Percentiles rank a stretch among this genome's conserved stretches.
These are phyloP conservation scores for Xyrichtys novacula DNA, from an alignment of 2,797 vertebrate genomes.

Conservation along the genomic window DNA sequence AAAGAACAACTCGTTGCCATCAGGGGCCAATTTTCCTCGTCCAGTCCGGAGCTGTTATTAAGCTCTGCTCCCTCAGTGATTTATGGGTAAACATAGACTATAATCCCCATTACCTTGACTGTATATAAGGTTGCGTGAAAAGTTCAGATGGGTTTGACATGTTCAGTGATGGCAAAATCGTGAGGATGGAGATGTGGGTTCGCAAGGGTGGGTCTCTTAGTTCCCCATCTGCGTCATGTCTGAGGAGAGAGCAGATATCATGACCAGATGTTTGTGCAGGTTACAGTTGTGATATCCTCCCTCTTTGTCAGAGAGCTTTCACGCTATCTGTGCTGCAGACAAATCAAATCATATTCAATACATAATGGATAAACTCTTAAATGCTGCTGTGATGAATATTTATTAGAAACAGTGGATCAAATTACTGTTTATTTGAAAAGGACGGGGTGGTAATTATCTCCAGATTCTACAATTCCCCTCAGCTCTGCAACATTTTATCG, in stretches of 20 bases:
- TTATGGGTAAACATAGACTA: constrained; percentile 46
- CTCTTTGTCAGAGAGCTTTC: constrained; percentile 8
- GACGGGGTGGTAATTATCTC: neutral
- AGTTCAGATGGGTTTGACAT: constrained; percentile 34
- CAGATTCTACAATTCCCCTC: neutral
- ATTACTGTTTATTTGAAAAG: neutral
- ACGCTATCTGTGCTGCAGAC: constrained; percentile 1
- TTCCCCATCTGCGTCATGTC: constrained; percentile 55
- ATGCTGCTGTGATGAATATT: neutral
- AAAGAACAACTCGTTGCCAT: constrained; percentile 28
- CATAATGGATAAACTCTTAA: neutral
- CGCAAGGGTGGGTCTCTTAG: constrained; percentile 35
- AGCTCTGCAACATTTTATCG: neutral
- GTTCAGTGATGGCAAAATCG: constrained; percentile 53
- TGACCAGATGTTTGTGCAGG: constrained; percentile 66
- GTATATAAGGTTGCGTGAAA: constrained; percentile 31
- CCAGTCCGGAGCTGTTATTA: constrained; percentile 30
- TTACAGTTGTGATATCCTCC: constrained; percentile 24
- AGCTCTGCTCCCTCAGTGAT: constrained; percentile 40
- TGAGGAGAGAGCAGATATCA: constrained; percentile 48
- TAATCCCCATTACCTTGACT: constrained; percentile 47
- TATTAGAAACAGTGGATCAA: neutral
- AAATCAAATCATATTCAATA: neutral
- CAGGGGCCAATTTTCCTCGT: constrained; percentile 50
- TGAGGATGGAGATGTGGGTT: constrained; percentile 29